Evolutionary conservation across 2,888 invertebrate species (phyloP), one percentile per base, ranked within the genome.

Genomic region (Poecilus cupreus): DNA sequence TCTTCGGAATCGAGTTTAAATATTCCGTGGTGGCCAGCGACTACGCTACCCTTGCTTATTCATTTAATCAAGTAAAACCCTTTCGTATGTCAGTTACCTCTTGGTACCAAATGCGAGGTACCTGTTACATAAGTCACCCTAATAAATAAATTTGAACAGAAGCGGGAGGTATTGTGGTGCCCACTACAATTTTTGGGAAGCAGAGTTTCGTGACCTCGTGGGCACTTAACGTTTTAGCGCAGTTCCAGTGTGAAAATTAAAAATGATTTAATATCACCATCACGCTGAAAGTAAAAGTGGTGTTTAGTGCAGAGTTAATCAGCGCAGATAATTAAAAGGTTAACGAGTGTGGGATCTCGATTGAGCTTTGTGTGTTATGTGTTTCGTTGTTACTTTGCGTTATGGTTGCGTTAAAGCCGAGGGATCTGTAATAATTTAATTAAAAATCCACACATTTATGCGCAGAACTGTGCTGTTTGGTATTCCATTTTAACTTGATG

Each of bases 381-480:
- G 13, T 0, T 13, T 10, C 13, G 54, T 18, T 26, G 26, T 60
- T 54, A 54, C 11, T 18, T 24, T 22, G 24, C 24, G 60, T 24
- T 60, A 60, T 13, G 26, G 24, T 22, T 60, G 24, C 60, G 60
- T 37, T 24, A 37, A 68, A 68, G 37, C 39, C 39, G 8, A 39
- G 68, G 39, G 68, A 68, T 68, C 18, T 22, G 39, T 20, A 68
- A 68, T 68, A 68, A 68, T 68, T 68, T 68, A 68, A 68, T 68
- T 68, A 68, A 68, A 57, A 68, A 37, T 68, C 37, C 3, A 39
- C 37, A 20, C 68, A 43, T 68, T 68, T 39, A 37, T 68, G 68
- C 16, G 37, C 11, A 37, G 18, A 32, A 39, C 22, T 18, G 10
- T 13, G 54, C 54, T 54, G 10, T 54, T 18, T 54, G 54, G 6